These are phyloP conservation scores for Florisuga fusca DNA, from an alignment of 2,797 vertebrate species.

Conservation along the genomic window DNA sequence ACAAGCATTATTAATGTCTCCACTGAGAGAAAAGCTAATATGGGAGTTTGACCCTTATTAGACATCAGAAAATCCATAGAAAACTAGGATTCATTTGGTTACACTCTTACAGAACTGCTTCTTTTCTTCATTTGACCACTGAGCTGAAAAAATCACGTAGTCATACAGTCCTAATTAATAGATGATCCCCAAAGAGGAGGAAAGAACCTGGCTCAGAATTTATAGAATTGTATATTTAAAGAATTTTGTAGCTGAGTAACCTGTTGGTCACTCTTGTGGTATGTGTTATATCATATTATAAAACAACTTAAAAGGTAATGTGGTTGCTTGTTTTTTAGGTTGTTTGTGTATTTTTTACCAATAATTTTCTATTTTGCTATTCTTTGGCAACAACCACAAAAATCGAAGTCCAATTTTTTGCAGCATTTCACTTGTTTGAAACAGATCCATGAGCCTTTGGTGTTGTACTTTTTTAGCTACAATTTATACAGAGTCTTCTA, in stretches of 20 bases:
- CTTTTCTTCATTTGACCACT: slow-evolving; percentile 54
- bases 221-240: slow-evolving; percentile 32
- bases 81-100: slow-evolving; percentile 47
- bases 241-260: neutral
- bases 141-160: slow-evolving; percentile 65
- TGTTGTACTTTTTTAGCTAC: neutral
- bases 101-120: slow-evolving; percentile 5
- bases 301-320: neutral
- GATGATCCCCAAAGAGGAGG: slow-evolving; percentile 25
- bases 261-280: neutral
- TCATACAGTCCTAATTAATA: slow-evolving; percentile 59
- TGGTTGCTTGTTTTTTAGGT: neutral
- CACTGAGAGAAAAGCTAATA: slow-evolving; percentile 35
- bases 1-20: slow-evolving; percentile 55
- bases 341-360: neutral
- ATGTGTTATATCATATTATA: neutral
- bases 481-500: neutral
- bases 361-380: neutral
- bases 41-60: slow-evolving; percentile 56
- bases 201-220: slow-evolving; percentile 7
- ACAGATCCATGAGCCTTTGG: neutral
- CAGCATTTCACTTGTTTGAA: neutral
- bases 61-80: slow-evolving; percentile 20
- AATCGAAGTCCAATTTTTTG: neutral
- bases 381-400: neutral